These are phyloP conservation scores for Ochotona curzoniae DNA, from an alignment of 2,113 vertebrate genomes.

Conservation along the genomic window DNA sequence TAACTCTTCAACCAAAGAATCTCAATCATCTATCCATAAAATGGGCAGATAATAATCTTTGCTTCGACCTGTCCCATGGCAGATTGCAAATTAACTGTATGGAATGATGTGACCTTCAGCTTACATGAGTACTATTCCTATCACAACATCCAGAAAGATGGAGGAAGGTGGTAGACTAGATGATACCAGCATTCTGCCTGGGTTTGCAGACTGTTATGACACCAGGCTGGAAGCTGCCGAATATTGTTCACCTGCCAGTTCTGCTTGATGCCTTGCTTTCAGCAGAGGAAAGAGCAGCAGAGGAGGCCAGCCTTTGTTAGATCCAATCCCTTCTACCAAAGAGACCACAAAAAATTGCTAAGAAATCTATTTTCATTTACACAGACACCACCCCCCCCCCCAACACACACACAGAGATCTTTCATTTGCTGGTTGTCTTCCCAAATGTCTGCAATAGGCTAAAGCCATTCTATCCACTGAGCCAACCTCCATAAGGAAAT, in stretches of 20 bases:
- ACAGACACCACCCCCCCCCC: too few relatives aligned
- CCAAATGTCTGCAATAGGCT: too few relatives aligned
- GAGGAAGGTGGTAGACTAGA: neutral
- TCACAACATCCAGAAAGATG: too few relatives aligned
- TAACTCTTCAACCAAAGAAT: neutral
- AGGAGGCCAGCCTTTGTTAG: too few relatives aligned
- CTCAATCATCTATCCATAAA: neutral
- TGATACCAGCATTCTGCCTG: neutral
- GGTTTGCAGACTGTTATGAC: neutral
- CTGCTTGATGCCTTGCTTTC: neutral
- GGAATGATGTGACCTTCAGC: neutral
- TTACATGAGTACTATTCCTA: neutral
- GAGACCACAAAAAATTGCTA: neutral
- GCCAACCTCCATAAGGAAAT: neutral
- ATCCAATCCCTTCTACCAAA: neutral
- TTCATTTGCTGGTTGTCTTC: too few relatives aligned
- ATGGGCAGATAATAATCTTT: neutral
- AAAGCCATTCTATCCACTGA: too few relatives aligned
- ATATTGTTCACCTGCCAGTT: neutral
- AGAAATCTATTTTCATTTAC: too few relatives aligned
- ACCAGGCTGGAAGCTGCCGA: fast-evolving
- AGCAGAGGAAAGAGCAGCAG: neutral
- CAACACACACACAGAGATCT: too few relatives aligned
- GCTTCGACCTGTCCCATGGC: neutral
- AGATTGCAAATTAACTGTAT: neutral